A percentile compares a stretch with the other conserved stretches of the same genome.
These are phyloP conservation scores for Cisticola juncidis DNA, from an alignment of 2,113 vertebrate genomes.

Conservation along the genomic window DNA sequence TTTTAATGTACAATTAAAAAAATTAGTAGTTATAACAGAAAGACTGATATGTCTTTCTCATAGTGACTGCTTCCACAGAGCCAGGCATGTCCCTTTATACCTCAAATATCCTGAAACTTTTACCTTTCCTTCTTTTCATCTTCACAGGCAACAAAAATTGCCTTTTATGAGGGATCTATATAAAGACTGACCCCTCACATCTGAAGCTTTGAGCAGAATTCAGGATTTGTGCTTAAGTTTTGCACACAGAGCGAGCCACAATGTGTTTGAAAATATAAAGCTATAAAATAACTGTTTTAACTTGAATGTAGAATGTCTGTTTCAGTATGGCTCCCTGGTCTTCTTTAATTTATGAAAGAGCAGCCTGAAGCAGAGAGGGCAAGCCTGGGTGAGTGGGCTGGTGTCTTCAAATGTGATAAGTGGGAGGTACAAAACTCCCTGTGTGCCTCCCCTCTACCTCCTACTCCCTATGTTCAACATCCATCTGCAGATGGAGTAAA, in stretches of 20 bases:
- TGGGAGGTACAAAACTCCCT: not conserved
- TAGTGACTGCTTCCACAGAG: not conserved
- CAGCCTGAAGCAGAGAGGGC: not conserved
- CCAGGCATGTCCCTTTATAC: not conserved
- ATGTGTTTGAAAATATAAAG: not conserved
- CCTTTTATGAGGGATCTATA: not conserved
- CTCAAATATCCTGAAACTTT: not conserved
- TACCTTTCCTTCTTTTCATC: not conserved
- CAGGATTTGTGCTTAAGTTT: not conserved
- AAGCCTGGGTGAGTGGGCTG: not conserved
- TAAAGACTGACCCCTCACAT: not conserved
- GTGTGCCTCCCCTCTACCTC: slow-evolving; percentile 26
- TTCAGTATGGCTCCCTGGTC: not conserved
- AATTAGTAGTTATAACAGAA: not conserved
- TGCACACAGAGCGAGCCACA: not conserved
- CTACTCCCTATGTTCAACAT: not conserved
- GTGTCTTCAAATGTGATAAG: not conserved
- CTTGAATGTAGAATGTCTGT: not conserved
- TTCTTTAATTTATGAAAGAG: not conserved
- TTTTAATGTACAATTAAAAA: not conserved
- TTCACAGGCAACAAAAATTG: not conserved
- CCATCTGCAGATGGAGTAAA: slow-evolving; percentile 45
- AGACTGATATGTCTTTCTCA: not conserved
- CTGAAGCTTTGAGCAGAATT: not conserved
- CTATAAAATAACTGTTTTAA: not conserved